phyloP scores from a whole-genome alignment of 2,888 invertebrate species.

The Oithona nana region DNA sequence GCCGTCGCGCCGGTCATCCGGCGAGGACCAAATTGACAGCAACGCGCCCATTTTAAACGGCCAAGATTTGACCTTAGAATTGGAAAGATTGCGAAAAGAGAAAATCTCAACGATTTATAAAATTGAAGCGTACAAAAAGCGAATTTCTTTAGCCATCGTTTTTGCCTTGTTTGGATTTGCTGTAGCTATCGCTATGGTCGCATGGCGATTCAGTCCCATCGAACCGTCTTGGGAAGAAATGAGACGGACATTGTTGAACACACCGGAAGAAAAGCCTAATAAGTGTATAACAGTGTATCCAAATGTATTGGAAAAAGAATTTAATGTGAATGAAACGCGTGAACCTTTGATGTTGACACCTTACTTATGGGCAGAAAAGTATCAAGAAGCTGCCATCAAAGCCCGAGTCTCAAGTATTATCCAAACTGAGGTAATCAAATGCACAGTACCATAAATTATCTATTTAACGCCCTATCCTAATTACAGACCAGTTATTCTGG shows the following conservation, averaged over 20 bases:
- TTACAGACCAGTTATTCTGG: slow-evolving; percentile 13
- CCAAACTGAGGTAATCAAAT: neutral
- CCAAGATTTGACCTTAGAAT: no score
- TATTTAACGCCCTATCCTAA: no score
- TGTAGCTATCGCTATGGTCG: neutral
- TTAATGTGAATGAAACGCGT: neutral
- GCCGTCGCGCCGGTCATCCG: no score
- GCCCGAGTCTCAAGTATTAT: neutral
- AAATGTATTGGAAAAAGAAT: neutral
- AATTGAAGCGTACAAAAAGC: slow-evolving; percentile 5
- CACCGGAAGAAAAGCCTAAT: neutral
- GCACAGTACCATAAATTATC: no score
- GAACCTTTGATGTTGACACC: slow-evolving; percentile 6
- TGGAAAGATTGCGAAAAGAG: neutral
- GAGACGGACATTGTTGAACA: neutral
- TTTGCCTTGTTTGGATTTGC: neutral
- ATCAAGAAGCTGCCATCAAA: neutral
- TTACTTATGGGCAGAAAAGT: neutral
- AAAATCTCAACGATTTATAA: neutral
- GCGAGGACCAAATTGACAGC: no score
- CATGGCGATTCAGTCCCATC: neutral
- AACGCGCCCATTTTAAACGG: no score
- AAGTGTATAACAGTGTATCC: slow-evolving; percentile 5
- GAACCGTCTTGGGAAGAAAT: neutral
- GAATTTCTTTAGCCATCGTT: slow-evolving; percentile 3